Percentiles rank a stretch among this genome's conserved stretches.
Conservation (phyloP, 2,797 vertebrate species). For the Tachyglossus aculeatus region DNA sequence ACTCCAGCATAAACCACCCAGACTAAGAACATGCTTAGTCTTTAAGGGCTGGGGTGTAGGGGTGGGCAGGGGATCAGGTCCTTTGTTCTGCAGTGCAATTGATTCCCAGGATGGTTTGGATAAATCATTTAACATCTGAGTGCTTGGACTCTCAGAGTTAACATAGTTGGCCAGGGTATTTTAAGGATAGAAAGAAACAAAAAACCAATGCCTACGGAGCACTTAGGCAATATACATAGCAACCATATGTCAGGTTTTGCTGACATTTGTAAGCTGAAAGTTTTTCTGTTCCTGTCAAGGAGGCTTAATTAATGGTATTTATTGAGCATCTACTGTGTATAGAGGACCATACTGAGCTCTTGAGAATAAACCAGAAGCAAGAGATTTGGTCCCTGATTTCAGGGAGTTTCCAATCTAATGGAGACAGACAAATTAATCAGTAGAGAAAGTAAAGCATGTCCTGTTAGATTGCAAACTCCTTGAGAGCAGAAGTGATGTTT, state of each 20-base stretch:
- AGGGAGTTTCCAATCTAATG: no score
- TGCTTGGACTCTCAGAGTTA: conserved; percentile 6
- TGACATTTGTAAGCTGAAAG: background rate
- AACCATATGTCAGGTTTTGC: background rate
- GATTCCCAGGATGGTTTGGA: background rate
- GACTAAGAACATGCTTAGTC: background rate
- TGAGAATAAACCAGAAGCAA: no score
- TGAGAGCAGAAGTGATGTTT: no score
- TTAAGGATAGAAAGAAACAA: conserved; percentile 20
- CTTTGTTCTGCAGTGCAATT: background rate
- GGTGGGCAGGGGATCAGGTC: background rate
- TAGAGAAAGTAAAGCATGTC: no score
- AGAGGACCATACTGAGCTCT: no score
- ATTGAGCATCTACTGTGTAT: no score
- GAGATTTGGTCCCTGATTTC: no score
- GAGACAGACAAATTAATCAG: no score
- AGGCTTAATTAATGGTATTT: no score
- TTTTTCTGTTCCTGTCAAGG: no score
- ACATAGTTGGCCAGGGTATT: background rate
- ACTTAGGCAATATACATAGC: conserved; percentile 7
- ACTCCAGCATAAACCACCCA: background rate
- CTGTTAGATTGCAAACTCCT: no score
- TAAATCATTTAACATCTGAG: background rate
- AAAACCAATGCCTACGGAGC: conserved; percentile 24
- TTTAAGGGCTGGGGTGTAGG: background rate